These are phyloP conservation scores for Nomada lathburiana DNA, from an alignment of 2,888 invertebrate genomes.

Conservation along the genomic window DNA sequence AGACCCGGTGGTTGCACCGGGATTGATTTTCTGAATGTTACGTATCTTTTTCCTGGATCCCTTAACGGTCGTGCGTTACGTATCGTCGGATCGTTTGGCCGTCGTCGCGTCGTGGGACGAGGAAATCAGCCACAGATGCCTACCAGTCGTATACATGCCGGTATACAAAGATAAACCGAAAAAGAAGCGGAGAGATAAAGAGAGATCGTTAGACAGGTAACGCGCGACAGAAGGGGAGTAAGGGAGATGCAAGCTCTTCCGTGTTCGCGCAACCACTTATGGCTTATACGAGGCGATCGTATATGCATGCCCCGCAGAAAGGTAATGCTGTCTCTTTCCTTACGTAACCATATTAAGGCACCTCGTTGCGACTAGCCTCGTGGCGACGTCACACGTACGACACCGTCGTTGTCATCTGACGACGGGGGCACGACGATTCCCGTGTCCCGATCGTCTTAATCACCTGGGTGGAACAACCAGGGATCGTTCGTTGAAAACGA, in stretches of 20 bases:
- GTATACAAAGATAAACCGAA: background rate
- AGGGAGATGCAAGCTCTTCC: slow-evolving; percentile 76
- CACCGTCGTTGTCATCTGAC: background rate
- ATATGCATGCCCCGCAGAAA: slow-evolving; percentile 74
- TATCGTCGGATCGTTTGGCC: slow-evolving; percentile 60
- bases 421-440: slow-evolving; percentile 17
- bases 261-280: slow-evolving; percentile 81
- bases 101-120: background rate
- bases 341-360: slow-evolving; percentile 79
- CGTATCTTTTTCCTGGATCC: background rate
- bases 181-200: slow-evolving; percentile 21
- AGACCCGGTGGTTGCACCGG: background rate
- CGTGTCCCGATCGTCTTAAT: slow-evolving; percentile 39
- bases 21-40: slow-evolving; percentile 51
- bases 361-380: slow-evolving; percentile 52
- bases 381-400: slow-evolving; percentile 1
- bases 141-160: background rate
- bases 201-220: slow-evolving; percentile 9
- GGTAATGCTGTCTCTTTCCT: slow-evolving; percentile 69
- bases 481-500: background rate
- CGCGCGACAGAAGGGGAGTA: slow-evolving; percentile 36
- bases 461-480: background rate
- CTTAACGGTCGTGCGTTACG: slow-evolving; percentile 68
- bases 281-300: slow-evolving; percentile 73
- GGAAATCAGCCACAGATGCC: background rate